phyloP scores from a whole-genome alignment of 2,113 vertebrate genomes.

The Ailurus styani region DNA sequence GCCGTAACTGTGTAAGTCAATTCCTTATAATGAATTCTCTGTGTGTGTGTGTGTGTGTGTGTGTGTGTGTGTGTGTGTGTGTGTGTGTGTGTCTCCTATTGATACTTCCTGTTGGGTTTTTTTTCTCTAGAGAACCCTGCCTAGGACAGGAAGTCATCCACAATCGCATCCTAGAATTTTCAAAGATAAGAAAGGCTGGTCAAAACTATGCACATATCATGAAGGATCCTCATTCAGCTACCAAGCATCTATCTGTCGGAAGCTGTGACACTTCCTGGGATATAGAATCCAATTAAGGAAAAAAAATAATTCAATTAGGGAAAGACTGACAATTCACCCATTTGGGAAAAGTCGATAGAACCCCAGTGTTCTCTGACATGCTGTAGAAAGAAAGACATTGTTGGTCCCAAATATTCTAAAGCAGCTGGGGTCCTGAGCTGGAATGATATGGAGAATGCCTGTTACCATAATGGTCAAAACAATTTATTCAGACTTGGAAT shows the following conservation, averaged over 20 bases:
- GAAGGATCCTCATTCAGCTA: not conserved
- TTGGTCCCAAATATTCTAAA: not conserved
- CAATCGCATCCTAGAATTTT: not conserved
- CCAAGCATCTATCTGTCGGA: not conserved
- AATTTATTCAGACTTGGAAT: not conserved
- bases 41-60: too few relatives aligned
- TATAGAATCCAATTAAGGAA: not conserved
- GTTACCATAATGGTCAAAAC: not conserved
- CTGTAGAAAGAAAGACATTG: not conserved
- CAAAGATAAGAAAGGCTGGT: not conserved
- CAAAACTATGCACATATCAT: not conserved
- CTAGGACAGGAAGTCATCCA: not conserved
- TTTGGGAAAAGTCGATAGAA: not conserved
- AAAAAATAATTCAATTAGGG: not conserved
- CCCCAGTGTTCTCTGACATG: not conserved
- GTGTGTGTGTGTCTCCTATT: not conserved
- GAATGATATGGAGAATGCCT: not conserved
- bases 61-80: too few relatives aligned
- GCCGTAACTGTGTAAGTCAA: not conserved
- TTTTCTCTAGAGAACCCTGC: not conserved
- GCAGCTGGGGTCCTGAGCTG: not conserved
- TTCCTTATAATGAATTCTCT: not conserved
- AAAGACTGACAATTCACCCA: not conserved
- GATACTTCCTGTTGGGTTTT: not conserved
- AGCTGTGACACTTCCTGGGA: not conserved